Evolutionary conservation across 2,113 vertebrate genomes (phyloP), one percentile per base, ranked within the genome.

Genomic region (Sclerurus mexicanus): DNA sequence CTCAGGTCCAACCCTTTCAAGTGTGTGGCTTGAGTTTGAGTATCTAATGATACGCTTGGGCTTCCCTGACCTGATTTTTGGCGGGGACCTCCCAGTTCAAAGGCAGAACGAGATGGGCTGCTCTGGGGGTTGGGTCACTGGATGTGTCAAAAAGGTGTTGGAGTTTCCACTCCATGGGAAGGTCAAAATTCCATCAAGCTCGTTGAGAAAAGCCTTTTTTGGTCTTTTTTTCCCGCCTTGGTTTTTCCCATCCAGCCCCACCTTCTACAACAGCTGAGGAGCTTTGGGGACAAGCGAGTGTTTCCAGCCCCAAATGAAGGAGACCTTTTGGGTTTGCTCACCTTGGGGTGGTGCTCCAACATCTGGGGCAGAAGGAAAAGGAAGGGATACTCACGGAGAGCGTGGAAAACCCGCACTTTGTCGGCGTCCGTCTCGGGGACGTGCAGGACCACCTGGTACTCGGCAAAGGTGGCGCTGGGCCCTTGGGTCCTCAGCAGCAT

Each of bases 401-500:
- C 52, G 1, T 97, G 98, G 97, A 99, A 99, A 46, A 99, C 98
- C 18, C 98, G 62, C 67, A 98, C 85, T 55, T 97, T 98, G 75
- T 98, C 97, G 1, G 98, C 97, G 1, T 99, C 98, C 0, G 95
- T 69, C 91, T 97, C 85, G 0, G 98, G 97, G 76, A 98, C 94
- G 2, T 98, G 98, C 97, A 99, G 95, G 80, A 98, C 93, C 76
- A 99, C 97, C 90, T 97, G 98, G 97, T 98, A 98, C 58, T 97
- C 98, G 12, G 97, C 39, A 2, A 99, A 99, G 47, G 99, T 58
- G 4, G 91, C 60, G 0, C 97, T 92, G 0, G 99, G 99, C 4
- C 99, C 99, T 3, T 77, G 97, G 11, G 98, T 99, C 47, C 97
- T 97, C 95, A 99, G 97, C 84, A 99, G 77, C 99, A 99, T 98